Evolutionary conservation across 2,797 vertebrate genomes (phyloP), one percentile per base, ranked within the genome.

Genomic region (Sylvilagus floridanus): DNA sequence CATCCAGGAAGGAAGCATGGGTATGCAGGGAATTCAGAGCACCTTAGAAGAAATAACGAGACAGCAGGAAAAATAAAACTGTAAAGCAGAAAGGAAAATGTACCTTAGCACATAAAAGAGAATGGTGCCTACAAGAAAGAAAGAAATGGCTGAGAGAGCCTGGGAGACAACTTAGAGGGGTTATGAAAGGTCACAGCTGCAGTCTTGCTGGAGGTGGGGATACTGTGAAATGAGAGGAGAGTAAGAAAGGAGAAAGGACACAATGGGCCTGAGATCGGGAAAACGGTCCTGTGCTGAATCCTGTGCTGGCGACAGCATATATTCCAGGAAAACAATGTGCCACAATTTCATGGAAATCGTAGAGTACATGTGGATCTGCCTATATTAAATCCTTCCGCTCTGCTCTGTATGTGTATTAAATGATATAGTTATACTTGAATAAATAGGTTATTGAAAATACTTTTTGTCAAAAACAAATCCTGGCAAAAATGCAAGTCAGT

Each of bases 21-120:
- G 42, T 32, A 42, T 52, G 52, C 50, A 81, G 9, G 42, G 77
- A 77, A 82, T 78, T 73, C 71, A 90, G 0, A 57, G 47, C 81
- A n/a, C 19, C 72, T 66, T 12, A 60, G 82, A 90, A 71, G 63
- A 69, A 84, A 84, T 84, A 94, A 69, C 24, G 72, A 86, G 63
- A 81, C 37, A 82, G 37, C 32, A 84, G 35, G 73, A 32, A 42
- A 88, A 91, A 90, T 66, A 12, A 91, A 93, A 84, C 12, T 8
- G 26, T 12, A 14, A 30, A 91, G 4, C 14, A 60, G 69, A 78
- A 79, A 84, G 57, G 28, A 60, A 78, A 94, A 65, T 54, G 7
- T 42, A 57, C 21, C 30, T 42, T 10, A 21, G 19, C 19, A 66
- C 52, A 42, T 54, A 57, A 76, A 47, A 79, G 24, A 52, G 52